Conservation (phyloP, 37 sponge, comb jelly and placozoan genomes). For the Lycopodina hypogea region DNA sequence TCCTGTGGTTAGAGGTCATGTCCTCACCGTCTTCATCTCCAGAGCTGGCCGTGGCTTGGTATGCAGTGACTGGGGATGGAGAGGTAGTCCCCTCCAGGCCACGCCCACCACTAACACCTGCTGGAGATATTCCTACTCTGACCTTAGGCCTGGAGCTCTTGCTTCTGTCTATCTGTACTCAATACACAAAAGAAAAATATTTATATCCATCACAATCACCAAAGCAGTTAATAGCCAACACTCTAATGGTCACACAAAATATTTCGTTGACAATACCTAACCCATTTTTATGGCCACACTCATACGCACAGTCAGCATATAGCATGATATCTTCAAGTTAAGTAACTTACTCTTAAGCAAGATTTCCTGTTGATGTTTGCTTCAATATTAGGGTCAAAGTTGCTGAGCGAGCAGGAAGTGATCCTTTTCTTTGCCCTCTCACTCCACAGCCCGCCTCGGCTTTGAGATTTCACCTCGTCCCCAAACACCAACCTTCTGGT, state of each 20-base stretch:
- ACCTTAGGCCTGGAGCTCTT: no score
- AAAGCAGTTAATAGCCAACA: not conserved
- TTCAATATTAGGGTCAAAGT: slow-evolving; percentile 7
- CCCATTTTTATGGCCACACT: not conserved
- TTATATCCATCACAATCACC: not conserved
- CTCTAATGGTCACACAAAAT: not conserved
- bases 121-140: no score
- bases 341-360: not conserved
- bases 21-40: not conserved
- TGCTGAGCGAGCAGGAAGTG: not conserved
- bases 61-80: no score
- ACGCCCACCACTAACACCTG: not conserved
- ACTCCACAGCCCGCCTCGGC: not conserved
- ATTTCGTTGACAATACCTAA: not conserved
- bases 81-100: not conserved
- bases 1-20: not conserved
- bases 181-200: not conserved
- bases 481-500: slow-evolving; percentile 25
- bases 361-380: not conserved
- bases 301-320: not conserved
- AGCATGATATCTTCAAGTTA: not conserved
- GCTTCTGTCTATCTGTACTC: no score
- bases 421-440: not conserved
- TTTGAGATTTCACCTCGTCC: not conserved
- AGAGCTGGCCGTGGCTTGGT: not conserved